Percentiles rank a stretch among this genome's conserved stretches.
These are phyloP conservation scores for Otolemur crassicaudatus DNA, from an alignment of 2,797 vertebrate species.

Conservation along the genomic window DNA sequence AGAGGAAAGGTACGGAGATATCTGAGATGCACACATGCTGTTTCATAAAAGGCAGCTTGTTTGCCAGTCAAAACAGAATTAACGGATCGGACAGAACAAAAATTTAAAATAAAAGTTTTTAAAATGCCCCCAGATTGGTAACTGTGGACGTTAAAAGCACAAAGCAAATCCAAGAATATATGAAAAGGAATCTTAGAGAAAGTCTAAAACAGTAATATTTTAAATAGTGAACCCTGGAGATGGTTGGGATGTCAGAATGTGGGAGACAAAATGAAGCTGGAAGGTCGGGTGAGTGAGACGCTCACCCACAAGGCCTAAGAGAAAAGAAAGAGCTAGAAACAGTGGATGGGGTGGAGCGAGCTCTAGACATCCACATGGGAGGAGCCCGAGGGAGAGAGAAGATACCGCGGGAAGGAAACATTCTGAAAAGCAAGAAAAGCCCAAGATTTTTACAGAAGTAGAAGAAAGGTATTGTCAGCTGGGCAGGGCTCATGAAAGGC, in stretches of 20 bases:
- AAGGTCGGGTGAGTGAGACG: too few species aligned
- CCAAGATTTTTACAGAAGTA: neutral
- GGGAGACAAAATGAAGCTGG: too few species aligned
- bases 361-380: neutral
- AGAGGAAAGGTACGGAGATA: neutral
- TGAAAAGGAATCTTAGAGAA: neutral
- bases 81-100: slow-evolving; percentile 11
- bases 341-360: rapidly evolving
- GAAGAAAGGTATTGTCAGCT: neutral
- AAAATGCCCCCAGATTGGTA: neutral
- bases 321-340: neutral
- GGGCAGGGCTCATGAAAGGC: neutral
- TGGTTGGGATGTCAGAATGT: rapidly evolving
- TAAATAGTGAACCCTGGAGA: neutral
- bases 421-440: neutral
- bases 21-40: neutral
- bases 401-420: neutral
- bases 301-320: rapidly evolving
- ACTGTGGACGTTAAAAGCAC: neutral
- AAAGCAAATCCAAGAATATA: neutral
- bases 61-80: slow-evolving; percentile 13
- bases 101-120: neutral
- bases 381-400: neutral
- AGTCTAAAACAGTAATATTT: neutral
- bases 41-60: neutral